Base-by-base conservation (phyloP, 2,797 vertebrate species). In the Gymnoscopelus braueri region DNA sequence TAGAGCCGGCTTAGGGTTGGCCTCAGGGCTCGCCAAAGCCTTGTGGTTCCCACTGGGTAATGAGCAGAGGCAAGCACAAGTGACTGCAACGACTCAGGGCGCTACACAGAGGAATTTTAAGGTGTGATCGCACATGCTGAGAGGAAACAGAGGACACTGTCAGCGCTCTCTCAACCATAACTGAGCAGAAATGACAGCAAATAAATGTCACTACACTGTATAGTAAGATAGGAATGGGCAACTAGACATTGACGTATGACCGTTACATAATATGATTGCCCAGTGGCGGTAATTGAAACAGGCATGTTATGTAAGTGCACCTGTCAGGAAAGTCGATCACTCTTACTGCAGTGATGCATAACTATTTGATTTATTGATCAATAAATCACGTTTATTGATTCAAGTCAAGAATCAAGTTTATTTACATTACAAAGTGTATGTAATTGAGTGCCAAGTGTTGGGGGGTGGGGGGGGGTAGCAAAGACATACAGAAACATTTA, bases 21-120 rank as follows among this genome's bases (percentile, higher is more conserved):
- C 63, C 71, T 74, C 3, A 56, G 39, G 79, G 71, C 82, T 77
- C 88, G 87, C 82, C 83, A 76, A 81, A 78, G 72, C 77, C 39
- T 76, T 84, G 78, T 63, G 84, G 76, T 84, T 85, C 86, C 58
- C 58, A 59, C 62, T 78, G 69, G 7, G 79, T 82, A 52, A 67
- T 66, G 53, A 79, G 73, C 61, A 78, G 68, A 84, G 79, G 72
- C 82, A 80, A 73, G 67, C 71, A 73, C 79, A 79, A 84, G 70
- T 72, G 72, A 77, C 79, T 79, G 58, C 64, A 81, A 62, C 71
- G 49, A 86, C 51, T 76, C 53, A 70, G 49, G 23, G 65, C 63
- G 49, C 72, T 63, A 12, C 68, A 61, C 23, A 0, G 12, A 84
- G 79, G 64, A 84, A 82, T 85, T 81, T 77, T 78, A 85, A 89